A percentile compares a stretch with the other conserved stretches of the same genome.
Conservation (phyloP, 2,888 invertebrate species). For the Drosophila barbarae region DNA sequence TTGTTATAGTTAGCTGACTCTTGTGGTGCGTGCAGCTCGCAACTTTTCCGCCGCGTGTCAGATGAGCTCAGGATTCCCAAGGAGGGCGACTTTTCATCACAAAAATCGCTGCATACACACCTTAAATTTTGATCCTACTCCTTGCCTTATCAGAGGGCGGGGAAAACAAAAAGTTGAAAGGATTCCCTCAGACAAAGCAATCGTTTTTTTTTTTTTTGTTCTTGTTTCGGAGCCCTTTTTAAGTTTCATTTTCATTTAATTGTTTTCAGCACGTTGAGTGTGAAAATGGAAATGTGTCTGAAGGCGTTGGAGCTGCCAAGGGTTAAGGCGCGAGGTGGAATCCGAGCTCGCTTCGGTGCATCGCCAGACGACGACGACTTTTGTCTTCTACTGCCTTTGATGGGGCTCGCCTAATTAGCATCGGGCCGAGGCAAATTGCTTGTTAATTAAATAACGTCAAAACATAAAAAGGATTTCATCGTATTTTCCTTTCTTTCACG, state of each 20-base stretch:
- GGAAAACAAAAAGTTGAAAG: conserved; percentile 29
- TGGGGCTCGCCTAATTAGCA: conserved; percentile 57
- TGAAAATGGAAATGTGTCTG: conserved; percentile 47
- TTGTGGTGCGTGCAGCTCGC: conserved; percentile 55
- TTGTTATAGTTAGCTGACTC: conserved; percentile 50
- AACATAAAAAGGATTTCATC: conserved; percentile 43
- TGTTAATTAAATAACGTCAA: conserved; percentile 54
- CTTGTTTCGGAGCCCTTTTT: conserved; percentile 24
- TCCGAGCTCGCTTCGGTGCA: conserved; percentile 58
- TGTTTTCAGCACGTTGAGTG: conserved; percentile 49
- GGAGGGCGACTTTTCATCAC: conserved; percentile 5
- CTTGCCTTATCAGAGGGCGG: background rate
- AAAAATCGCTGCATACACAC: conserved; percentile 6
- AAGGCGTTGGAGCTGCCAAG: conserved; percentile 32
- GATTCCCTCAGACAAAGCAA: conserved; percentile 25
- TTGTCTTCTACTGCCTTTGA: conserved; percentile 51
- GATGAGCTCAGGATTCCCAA: conserved; percentile 7
- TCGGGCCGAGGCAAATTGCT: conserved; percentile 52
- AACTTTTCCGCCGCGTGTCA: conserved; percentile 41
- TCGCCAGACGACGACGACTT: conserved; percentile 35
- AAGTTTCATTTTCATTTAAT: conserved; percentile 43
- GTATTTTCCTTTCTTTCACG: conserved; percentile 6
- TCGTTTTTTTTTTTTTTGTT: conserved; percentile 6
- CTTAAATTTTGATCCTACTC: conserved; percentile 4
- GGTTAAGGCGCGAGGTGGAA: conserved; percentile 34